phyloP scores from a whole-genome alignment of 2,113 vertebrate species.

The Delphinapterus leucas region DNA sequence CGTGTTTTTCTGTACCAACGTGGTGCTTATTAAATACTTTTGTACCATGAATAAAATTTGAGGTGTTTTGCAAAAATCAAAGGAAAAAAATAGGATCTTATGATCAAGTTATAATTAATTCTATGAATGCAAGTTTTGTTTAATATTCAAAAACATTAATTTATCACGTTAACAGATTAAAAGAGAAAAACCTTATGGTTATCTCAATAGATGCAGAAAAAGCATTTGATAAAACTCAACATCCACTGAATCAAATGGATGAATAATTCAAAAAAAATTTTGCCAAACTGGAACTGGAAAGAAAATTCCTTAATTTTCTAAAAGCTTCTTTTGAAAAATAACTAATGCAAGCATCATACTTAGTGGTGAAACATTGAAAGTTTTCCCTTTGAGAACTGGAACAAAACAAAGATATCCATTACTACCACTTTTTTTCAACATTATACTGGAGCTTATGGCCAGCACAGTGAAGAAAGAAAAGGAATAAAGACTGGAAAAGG shows the following conservation, averaged over 20 bases:
- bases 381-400: constrained; percentile 21
- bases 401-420: constrained; percentile 47
- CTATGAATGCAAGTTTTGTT: background rate
- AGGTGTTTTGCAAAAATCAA: constrained; percentile 25
- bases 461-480: background rate
- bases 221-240: constrained; percentile 26
- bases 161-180: constrained; percentile 11
- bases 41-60: constrained; percentile 7
- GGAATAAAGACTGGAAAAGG: background rate
- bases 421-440: background rate
- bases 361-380: constrained; percentile 20
- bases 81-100: background rate
- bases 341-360: background rate
- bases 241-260: background rate
- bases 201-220: constrained; percentile 4
- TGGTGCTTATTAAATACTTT: background rate
- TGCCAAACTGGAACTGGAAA: constrained; percentile 33
- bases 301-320: constrained; percentile 48
- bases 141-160: constrained; percentile 3
- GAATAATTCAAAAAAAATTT: background rate
- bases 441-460: background rate
- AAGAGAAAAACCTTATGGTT: background rate
- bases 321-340: constrained; percentile 31
- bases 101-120: constrained; percentile 1
- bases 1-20: background rate